Base-by-base conservation (phyloP, 2,797 vertebrate species). In the Serranus cabrilla region DNA sequence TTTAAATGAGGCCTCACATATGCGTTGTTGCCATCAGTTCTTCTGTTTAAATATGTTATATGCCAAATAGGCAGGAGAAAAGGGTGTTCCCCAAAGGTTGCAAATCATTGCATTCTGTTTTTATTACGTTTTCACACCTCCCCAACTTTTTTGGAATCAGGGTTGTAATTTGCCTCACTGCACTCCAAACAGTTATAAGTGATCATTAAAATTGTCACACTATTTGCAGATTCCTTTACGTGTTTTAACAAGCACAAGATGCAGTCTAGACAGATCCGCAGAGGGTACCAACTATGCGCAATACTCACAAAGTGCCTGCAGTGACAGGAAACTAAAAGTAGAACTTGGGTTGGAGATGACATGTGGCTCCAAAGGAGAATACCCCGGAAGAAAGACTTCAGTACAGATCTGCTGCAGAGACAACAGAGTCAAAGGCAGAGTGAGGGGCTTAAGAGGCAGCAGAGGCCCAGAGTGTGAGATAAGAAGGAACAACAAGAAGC, bases 381-480 rank as follows among this genome's bases (percentile, higher is more conserved):
- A 74, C 78, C 61, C 47, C 62, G 66, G 65, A 87, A 81, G 40
- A 80, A 74, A 69, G 52, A 80, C 71, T 80, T 74, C 70, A 71
- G 34, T 55, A 27, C 34, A 58, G 71, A 71, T 76, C 27, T 42
- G 46, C 57, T 73, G 39, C 61, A 71, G 76, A 87, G 50, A 66
- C 62, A 72, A 58, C 20, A 8, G 27, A 86, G 73, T 76, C 50
- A 81, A 71, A 81, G 70, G 56, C 75, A 61, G 55, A 72, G 59
- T 12, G 68, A 70, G 40, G 27, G 7, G 34, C 46, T 42, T 37
- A 52, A 78, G 65, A 76, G 72, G 56, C 78, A 74, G 57, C 60
- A n/a, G 45, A 72, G 68, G 40, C 62, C 69, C 56, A 45, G 66
- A 67, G 74, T 57, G 23, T 37, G 58, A 72, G 70, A 85, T 83